A percentile compares a stretch with the other conserved stretches of the same genome.
phyloP scores from a whole-genome alignment of 1,140 invertebrate genomes.

The Calliopsis andreniformis region DNA sequence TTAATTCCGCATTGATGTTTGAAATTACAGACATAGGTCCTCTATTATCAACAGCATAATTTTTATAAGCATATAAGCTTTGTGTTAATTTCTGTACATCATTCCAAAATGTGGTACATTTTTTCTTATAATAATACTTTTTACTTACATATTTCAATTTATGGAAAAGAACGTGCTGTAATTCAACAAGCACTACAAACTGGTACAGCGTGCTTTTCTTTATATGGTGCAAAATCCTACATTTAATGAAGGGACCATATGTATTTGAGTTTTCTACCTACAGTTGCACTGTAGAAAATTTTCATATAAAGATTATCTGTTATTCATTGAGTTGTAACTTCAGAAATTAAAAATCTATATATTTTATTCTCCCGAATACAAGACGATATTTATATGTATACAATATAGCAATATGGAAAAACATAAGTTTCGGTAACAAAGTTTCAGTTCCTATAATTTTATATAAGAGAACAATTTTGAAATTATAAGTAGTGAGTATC shows the following conservation, averaged over 20 bases:
- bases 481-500: conserved; percentile 31
- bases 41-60: conserved; percentile 10
- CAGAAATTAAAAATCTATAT: conserved; percentile 6
- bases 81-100: conserved; percentile 42
- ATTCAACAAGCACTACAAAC: conserved; percentile 18
- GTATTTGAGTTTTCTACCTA: conserved; percentile 44
- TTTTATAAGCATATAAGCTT: conserved; percentile 32
- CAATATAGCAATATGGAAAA: conserved; percentile 19
- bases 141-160: conserved; percentile 17
- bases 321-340: conserved; percentile 2
- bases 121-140: conserved; percentile 23
- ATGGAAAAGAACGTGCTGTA: conserved; percentile 10
- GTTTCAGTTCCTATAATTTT: conserved; percentile 42
- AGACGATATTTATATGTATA: conserved; percentile 26
- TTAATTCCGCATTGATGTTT: conserved; percentile 11
- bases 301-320: conserved; percentile 14
- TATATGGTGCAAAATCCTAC: conserved; percentile 42
- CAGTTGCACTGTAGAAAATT: conserved; percentile 27
- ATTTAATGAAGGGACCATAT: conserved; percentile 60
- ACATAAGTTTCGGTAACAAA: conserved; percentile 11
- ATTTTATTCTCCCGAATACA: conserved; percentile 51
- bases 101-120: conserved; percentile 44
- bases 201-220: conserved; percentile 24
- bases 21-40: conserved; percentile 19
- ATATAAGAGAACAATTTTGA: conserved; percentile 20